Base-by-base conservation (phyloP, 2,797 vertebrate genomes). In the Pelobates cultripes region DNA sequence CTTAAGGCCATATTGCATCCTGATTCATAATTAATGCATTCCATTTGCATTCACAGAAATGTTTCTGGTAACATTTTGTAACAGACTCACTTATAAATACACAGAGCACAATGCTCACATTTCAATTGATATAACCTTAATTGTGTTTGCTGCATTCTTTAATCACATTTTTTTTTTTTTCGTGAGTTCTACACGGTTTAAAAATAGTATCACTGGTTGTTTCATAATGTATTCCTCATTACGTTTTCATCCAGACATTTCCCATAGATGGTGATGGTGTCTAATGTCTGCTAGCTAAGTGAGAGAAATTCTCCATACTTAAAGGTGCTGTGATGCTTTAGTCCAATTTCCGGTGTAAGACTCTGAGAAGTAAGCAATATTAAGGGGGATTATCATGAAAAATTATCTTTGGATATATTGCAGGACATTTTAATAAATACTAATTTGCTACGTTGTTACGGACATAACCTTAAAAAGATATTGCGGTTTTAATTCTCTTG, bases 1-100 rank as follows among this genome's bases (percentile, higher is more conserved):
- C 69, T 78, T 78, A 73, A 73, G 75, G 63, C 77, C 53, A 75
- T 74, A 61, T 73, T 74, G 71, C 70, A 43, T 61, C 81, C 66
- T 78, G 53, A 83, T 83, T 83, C 66, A 78, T 83, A 83, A 83
- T 79, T 79, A 79, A 75, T 78, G 76, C 44, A 63, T 75, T 79
- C 14, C 44, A 70, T 77, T 67, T 61, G 73, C 71, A 75, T 61
- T 75, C 28, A 70, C 43, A 41, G 43, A 79, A 80, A 60, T 71
- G 42, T 72, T 64, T 64, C 74, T 53, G 43, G 70, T 77, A 55
- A 55, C 74, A 53, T 45, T 12, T 70, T 72, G 14, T 3, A 64
- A 64, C 61, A 64, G 17, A 3, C 1, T 41, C 28, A 64, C 55
- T 57, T 64, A 64, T 28, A 64, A 64, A 64, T 40, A 64, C 61